Conservation (phyloP, 2,888 invertebrate genomes). For the Acleris cristana region DNA sequence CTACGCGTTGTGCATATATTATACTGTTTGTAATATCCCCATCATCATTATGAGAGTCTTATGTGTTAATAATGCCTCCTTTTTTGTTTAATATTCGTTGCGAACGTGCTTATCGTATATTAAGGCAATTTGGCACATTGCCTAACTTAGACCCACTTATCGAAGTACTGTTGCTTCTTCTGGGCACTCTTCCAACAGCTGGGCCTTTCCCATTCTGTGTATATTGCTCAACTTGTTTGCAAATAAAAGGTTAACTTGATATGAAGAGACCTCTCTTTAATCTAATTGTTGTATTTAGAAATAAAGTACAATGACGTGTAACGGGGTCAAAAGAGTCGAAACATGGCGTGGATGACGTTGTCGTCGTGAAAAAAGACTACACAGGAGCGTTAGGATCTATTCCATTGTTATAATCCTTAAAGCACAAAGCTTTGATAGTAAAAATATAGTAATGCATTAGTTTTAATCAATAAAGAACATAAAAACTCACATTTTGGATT, state of each 20-base stretch:
- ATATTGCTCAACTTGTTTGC: slow-evolving; percentile 34
- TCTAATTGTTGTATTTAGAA: too few species aligned
- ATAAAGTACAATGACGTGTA: neutral
- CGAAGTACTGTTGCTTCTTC: slow-evolving; percentile 24
- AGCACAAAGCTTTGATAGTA: neutral
- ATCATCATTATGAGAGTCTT: too few species aligned
- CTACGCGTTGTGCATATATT: too few species aligned
- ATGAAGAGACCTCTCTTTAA: too few species aligned
- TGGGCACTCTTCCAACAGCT: slow-evolving; percentile 36
- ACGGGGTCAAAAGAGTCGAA: slow-evolving; percentile 13
- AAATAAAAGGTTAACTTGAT: slow-evolving; percentile 13
- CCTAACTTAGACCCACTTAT: slow-evolving; percentile 18
- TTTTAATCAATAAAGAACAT: neutral
- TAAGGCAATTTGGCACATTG: slow-evolving; percentile 29
- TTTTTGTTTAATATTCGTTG: neutral
- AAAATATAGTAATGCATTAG: neutral
- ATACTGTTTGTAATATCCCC: too few species aligned
- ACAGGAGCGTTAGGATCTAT: too few species aligned
- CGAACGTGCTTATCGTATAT: slow-evolving; percentile 17
- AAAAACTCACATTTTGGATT: slow-evolving; percentile 31
- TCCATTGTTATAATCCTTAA: neutral
- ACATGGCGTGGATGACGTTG: neutral
- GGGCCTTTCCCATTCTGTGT: slow-evolving; percentile 31
- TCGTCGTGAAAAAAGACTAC: too few species aligned
- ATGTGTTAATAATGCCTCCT: too few species aligned